phyloP scores from a whole-genome alignment of 2,888 invertebrate species.

The Helicoverpa assulta region DNA sequence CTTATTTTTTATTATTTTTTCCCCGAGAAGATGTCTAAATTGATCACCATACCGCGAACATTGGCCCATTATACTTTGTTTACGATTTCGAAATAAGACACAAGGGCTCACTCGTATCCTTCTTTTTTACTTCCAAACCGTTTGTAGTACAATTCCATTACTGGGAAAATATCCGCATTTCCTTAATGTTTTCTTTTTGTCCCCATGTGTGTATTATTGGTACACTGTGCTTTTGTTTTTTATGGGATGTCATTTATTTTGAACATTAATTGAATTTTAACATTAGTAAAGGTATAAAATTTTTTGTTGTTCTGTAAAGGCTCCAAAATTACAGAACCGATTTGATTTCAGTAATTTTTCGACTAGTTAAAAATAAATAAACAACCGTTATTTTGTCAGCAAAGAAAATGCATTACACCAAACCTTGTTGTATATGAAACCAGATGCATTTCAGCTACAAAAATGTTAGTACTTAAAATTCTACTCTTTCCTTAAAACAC shows the following conservation, averaged over 20 bases:
- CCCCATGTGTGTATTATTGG: constrained; percentile 54
- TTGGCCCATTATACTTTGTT: constrained; percentile 63
- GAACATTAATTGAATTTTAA: too few species aligned
- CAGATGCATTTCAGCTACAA: background rate
- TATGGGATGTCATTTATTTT: constrained; percentile 38
- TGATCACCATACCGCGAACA: constrained; percentile 54
- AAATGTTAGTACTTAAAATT: constrained; percentile 28
- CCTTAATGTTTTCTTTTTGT: constrained; percentile 49
- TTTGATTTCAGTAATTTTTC: too few species aligned
- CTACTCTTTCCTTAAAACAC: constrained; percentile 2
- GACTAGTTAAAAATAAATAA: too few species aligned
- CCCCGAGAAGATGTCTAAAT: constrained; percentile 35
- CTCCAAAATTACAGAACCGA: too few species aligned
- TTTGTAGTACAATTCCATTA: constrained; percentile 67
- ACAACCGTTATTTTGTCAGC: too few species aligned
- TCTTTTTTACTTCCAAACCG: constrained; percentile 57
- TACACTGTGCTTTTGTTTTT: constrained; percentile 36
- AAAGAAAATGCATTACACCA: background rate
- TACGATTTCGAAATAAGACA: constrained; percentile 64
- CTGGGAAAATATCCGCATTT: constrained; percentile 60
- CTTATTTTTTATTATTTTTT: constrained; percentile 39
- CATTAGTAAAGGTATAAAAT: too few species aligned
- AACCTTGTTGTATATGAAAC: background rate
- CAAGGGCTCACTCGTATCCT: constrained; percentile 43
- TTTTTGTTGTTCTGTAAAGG: too few species aligned